These are phyloP conservation scores for Drosophila santomea DNA, from an alignment of 1,140 invertebrate species.

Conservation along the genomic window DNA sequence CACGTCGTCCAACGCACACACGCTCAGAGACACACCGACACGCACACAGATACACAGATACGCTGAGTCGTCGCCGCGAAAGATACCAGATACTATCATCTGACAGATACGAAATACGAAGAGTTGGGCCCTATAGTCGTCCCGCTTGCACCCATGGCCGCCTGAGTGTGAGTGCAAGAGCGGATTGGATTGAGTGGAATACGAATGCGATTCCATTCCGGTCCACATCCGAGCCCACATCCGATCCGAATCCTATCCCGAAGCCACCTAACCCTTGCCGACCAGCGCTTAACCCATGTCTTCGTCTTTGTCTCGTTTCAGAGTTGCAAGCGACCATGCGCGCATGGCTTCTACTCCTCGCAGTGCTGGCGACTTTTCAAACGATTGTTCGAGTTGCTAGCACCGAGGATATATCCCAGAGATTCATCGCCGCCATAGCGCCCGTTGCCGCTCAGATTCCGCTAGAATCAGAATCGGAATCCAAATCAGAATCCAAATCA, in stretches of 20 bases:
- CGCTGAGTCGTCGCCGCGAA: not conserved
- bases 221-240: constrained; percentile 12
- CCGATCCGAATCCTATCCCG: constrained; percentile 13
- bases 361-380: constrained; percentile 85
- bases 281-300: constrained; percentile 67
- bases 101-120: constrained; percentile 33
- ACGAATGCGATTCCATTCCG: not conserved
- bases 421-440: constrained; percentile 81
- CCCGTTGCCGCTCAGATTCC: constrained; percentile 12
- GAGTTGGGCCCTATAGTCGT: constrained; percentile 47
- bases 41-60: not conserved
- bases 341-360: constrained; percentile 85
- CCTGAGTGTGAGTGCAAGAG: constrained; percentile 50
- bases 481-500: not conserved
- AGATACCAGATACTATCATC: constrained; percentile 26
- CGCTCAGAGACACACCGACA: constrained; percentile 19
- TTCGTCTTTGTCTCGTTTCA: constrained; percentile 84
- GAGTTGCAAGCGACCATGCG: constrained; percentile 86
- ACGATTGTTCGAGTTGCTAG: constrained; percentile 84
- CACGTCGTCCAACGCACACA: constrained; percentile 53
- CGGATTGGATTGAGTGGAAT: constrained; percentile 34
- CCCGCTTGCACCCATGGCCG: constrained; percentile 56
- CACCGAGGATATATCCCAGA: constrained; percentile 84
- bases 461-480: not conserved
- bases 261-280: constrained; percentile 59